phyloP scores from a whole-genome alignment of 2,888 invertebrate species.

The Drosophila antonietae region DNA sequence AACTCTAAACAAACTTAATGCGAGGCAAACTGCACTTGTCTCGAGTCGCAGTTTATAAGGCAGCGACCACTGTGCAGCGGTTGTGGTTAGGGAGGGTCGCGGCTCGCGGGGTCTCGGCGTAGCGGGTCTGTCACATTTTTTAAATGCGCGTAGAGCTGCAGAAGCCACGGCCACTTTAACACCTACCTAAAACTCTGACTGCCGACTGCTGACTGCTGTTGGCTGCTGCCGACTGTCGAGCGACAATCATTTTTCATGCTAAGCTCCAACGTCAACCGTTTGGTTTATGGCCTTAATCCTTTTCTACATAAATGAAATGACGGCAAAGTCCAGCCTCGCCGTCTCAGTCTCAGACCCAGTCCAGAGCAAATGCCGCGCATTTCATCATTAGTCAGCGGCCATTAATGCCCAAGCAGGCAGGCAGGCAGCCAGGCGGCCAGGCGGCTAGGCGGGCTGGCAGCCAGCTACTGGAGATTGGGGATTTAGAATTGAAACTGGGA shows the following conservation, averaged over 20 bases:
- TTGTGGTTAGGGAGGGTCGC: background rate
- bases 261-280: constrained; percentile 80
- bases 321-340: constrained; percentile 53
- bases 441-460: background rate
- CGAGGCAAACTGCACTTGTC: constrained; percentile 59
- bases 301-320: constrained; percentile 78
- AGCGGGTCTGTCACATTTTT: constrained; percentile 55
- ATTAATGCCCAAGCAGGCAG: constrained; percentile 73
- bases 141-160: constrained; percentile 58
- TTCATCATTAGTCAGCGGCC: constrained; percentile 77
- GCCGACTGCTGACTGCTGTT: constrained; percentile 33
- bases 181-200: constrained; percentile 69
- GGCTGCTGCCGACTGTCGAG: constrained; percentile 61
- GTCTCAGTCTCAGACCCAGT: constrained; percentile 48
- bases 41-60: constrained; percentile 33
- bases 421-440: background rate
- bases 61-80: constrained; percentile 10
- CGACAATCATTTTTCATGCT: constrained; percentile 80
- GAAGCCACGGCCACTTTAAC: constrained; percentile 76
- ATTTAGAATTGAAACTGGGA: constrained; percentile 57
- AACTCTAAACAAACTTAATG: constrained; percentile 42
- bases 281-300: constrained; percentile 81
- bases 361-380: constrained; percentile 72
- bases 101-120: background rate
- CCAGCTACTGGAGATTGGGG: constrained; percentile 68